A percentile compares a stretch with the other conserved stretches of the same genome.
These are phyloP conservation scores for Phaethon lepturus DNA, from an alignment of 2,113 vertebrate species.

Conservation along the genomic window DNA sequence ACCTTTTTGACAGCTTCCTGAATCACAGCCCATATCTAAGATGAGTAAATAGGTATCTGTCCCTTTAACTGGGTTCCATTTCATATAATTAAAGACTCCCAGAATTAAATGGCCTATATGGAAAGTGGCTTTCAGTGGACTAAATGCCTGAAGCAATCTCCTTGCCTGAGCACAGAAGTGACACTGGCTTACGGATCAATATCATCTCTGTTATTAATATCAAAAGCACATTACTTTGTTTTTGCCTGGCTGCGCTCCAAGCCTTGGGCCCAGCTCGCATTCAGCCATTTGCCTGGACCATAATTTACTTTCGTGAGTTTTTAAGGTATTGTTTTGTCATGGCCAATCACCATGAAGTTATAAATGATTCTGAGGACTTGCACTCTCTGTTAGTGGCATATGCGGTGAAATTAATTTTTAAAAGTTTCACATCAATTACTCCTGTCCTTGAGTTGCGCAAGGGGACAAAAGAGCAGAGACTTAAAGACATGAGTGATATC, in stretches of 20 bases:
- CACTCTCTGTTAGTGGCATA: conserved; percentile 85
- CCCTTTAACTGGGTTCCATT: conserved; percentile 89
- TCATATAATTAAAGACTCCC: conserved; percentile 95
- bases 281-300: conserved; percentile 92
- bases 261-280: conserved; percentile 73
- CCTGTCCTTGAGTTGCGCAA: conserved; percentile 94
- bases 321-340: conserved; percentile 99
- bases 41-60: conserved; percentile 76
- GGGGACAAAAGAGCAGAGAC: conserved; percentile 81
- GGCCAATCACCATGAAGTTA: conserved; percentile 98
- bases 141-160: conserved; percentile 90
- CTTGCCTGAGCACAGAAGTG: conserved; percentile 80
- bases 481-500: conserved; percentile 83
- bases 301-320: conserved; percentile 99
- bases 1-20: conserved; percentile 79
- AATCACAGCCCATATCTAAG: conserved; percentile 75
- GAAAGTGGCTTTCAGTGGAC: conserved; percentile 93
- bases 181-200: conserved; percentile 91
- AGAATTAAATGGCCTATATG: conserved; percentile 93
- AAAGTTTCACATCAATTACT: conserved; percentile 95
- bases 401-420: conserved; percentile 94
- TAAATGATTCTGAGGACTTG: conserved; percentile 92
- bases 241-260: conserved; percentile 90
- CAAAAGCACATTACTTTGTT: conserved; percentile 99
- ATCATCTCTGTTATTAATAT: conserved; percentile 99